Base-by-base conservation (phyloP, 2,113 vertebrate species). In the Cavia aperea region DNA sequence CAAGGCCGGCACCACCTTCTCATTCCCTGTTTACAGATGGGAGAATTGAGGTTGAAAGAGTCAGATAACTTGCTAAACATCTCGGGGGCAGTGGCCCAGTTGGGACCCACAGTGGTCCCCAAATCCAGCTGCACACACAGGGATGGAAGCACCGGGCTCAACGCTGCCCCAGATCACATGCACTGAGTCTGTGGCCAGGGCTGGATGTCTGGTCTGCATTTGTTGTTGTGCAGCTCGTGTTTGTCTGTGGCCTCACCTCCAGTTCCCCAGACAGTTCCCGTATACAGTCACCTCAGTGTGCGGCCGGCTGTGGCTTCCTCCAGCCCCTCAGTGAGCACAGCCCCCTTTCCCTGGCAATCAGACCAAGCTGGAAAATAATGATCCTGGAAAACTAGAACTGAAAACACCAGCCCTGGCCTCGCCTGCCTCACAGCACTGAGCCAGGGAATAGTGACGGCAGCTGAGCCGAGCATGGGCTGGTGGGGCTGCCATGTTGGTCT, bases 1-100 rank as follows among this genome's bases (percentile, higher is more conserved):
- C 18, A 36, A 89, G 51, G 33, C n/a, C 46, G 62, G 85, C 24
- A 39, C n/a, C 31, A 18, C 68, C 75, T 92, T n/a, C 81, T 36
- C 68, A 68, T 54, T 54, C 33, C 43, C 26, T 46, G 84, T 89
- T 68, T 72, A 96, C 39, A 81, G 24, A 70, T 63, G 58, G n/a
- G 62, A 88, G 90, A 75, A 49, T 7, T 18, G 51, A 93, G 86
- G 65, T 90, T 75, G 49, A 93, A 73, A 81, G 46, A 86, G 36
- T 81, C 58, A 72, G 14, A 62, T 82, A 51, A 91, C 63, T 92
- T 91, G 46, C 13, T 26, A 21, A 54, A 68, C 33, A 14, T n/a
- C 23, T 26, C 36, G 51, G 0, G 16, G 36, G 51, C 77, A 36
- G 10, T 3, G 43, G 26, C 60, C 43, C 29, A 46, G 39, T 51